A percentile compares a stretch with the other conserved stretches of the same genome.
phyloP scores from a whole-genome alignment of 2,888 invertebrate genomes.

The Melinaea marsaeus region DNA sequence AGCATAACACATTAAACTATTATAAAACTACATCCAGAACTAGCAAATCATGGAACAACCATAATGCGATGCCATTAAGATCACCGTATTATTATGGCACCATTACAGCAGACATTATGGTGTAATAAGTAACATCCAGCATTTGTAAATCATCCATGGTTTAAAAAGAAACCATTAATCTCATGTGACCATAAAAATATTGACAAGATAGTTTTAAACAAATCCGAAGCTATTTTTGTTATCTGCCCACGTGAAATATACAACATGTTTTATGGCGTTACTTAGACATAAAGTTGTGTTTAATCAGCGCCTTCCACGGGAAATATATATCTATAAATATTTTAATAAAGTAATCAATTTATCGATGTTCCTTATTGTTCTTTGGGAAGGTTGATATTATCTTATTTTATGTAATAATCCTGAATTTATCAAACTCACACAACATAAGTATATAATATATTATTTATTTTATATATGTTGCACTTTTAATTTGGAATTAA shows the following conservation, averaged over 20 bases:
- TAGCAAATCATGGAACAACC: conserved; percentile 23
- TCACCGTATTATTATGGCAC: conserved; percentile 34
- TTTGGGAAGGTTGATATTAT: too few relatives aligned
- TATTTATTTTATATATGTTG: too few relatives aligned
- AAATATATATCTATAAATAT: too few relatives aligned
- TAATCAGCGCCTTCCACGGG: too few relatives aligned
- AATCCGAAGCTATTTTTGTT: conserved; percentile 1
- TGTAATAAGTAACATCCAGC: conserved; percentile 31
- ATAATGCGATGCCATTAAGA: conserved; percentile 33
- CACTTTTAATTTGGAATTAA: too few relatives aligned
- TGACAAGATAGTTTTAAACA: conserved; percentile 14
- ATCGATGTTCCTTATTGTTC: too few relatives aligned
- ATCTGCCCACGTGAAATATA: neutral
- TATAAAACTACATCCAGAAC: conserved; percentile 21
- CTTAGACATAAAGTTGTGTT: too few relatives aligned
- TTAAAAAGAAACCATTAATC: conserved; percentile 18
- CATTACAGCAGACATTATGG: conserved; percentile 35
- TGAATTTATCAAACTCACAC: too few relatives aligned
- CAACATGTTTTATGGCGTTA: too few relatives aligned
- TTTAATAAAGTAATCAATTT: too few relatives aligned
- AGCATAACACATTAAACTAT: conserved; percentile 6
- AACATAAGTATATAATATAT: too few relatives aligned
- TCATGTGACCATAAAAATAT: conserved; percentile 26
- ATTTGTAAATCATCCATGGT: conserved; percentile 31
- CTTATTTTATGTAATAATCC: too few relatives aligned